These are phyloP conservation scores for Paradisaea rubra DNA, from an alignment of 2,113 vertebrate species.

Conservation along the genomic window DNA sequence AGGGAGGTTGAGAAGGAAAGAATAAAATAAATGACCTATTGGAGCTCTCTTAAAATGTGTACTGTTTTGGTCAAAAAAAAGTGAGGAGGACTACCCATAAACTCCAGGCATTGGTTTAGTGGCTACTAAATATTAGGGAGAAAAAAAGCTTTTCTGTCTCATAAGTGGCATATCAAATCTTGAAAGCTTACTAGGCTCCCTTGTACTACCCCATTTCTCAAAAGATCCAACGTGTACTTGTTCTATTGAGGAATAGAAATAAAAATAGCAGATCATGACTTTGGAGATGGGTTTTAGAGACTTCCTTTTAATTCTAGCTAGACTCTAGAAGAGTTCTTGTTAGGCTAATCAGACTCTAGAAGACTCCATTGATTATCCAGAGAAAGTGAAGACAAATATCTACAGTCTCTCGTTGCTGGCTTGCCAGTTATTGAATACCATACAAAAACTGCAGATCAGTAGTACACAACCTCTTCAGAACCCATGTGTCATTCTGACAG, in stretches of 20 bases:
- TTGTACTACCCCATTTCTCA: neutral
- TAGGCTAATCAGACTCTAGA: neutral
- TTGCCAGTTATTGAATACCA: neutral
- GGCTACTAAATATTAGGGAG: neutral
- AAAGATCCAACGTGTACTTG: neutral
- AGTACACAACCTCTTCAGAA: constrained; percentile 47
- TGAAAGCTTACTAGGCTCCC: neutral
- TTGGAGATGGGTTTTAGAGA: neutral
- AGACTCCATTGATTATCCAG: neutral
- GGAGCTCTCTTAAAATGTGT: neutral
- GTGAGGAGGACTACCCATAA: neutral
- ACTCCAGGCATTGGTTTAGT: neutral
- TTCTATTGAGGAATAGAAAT: neutral
- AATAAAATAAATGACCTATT: neutral
- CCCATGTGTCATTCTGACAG: constrained; percentile 49
- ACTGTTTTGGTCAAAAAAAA: neutral
- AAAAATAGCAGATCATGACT: neutral
- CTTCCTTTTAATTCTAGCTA: neutral
- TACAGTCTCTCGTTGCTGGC: neutral
- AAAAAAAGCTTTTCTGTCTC: neutral
- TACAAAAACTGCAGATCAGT: neutral
- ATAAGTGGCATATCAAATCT: neutral
- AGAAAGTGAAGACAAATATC: neutral
- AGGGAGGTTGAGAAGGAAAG: neutral
- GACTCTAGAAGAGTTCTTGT: neutral